A percentile compares a stretch with the other conserved stretches of the same genome.
These are phyloP conservation scores for Troides oblongomaculatus DNA, from an alignment of 2,888 invertebrate genomes.

Conservation along the genomic window DNA sequence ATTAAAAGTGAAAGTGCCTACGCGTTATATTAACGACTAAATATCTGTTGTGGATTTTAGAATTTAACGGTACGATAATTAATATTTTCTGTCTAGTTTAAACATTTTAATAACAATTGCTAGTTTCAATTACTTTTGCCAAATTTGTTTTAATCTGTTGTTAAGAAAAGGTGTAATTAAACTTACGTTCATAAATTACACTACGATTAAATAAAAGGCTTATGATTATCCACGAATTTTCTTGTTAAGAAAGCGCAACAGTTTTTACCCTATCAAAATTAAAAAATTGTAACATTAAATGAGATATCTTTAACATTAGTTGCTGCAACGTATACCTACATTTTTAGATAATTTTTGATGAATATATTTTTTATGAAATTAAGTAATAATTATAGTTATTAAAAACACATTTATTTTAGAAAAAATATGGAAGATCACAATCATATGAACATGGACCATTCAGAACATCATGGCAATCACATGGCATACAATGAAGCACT, in stretches of 20 bases:
- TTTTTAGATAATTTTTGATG: too few species aligned
- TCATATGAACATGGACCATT: conserved; percentile 46
- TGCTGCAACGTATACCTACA: neutral
- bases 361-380: neutral
- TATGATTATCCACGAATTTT: neutral
- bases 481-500: conserved; percentile 42
- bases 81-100: neutral
- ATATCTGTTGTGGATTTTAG: conserved; percentile 5
- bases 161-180: neutral
- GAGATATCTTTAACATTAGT: neutral
- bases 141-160: neutral
- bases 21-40: conserved; percentile 29
- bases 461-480: conserved; percentile 42
- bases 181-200: too few species aligned
- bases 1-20: conserved; percentile 42
- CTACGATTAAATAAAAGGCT: neutral
- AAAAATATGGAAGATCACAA: conserved; percentile 39
- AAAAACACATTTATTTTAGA: conserved; percentile 31
- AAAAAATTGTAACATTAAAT: neutral
- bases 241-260: neutral
- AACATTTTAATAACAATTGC: neutral
- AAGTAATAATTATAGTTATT: neutral
- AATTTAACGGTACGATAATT: conserved; percentile 17
- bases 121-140: neutral
- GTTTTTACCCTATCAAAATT: neutral